phyloP scores from a whole-genome alignment of 1,140 invertebrate genomes.

The Branchinecta lindahli region DNA sequence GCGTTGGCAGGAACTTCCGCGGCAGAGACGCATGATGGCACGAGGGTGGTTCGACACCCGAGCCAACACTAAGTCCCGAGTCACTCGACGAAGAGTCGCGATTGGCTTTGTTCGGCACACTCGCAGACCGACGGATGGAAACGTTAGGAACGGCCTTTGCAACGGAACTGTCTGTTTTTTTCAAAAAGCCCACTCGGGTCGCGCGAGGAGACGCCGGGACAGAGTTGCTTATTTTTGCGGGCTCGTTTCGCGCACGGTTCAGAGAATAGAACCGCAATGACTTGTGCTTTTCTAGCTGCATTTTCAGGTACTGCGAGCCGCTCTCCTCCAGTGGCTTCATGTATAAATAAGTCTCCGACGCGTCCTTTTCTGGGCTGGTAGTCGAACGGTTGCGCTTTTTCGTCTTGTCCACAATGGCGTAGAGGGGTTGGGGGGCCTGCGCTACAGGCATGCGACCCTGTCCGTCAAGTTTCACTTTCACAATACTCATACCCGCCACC shows the following conservation, averaged over 20 bases:
- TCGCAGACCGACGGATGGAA: background rate
- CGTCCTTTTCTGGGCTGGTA: background rate
- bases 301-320: background rate
- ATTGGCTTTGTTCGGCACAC: background rate
- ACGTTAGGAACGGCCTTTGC: background rate
- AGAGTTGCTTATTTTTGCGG: background rate
- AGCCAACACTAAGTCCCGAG: background rate
- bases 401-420: background rate
- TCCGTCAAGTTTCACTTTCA: background rate
- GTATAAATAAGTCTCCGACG: background rate
- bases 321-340: background rate
- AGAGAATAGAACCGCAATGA: slow-evolving; percentile 3
- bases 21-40: background rate
- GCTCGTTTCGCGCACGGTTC: background rate
- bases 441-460: background rate
- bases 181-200: background rate
- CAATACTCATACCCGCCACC: background rate
- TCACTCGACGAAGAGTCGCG: slow-evolving; percentile 2
- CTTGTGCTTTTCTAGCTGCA: slow-evolving; percentile 2
- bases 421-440: background rate
- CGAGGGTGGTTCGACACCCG: background rate
- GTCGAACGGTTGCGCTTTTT: background rate
- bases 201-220: background rate
- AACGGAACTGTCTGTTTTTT: background rate
- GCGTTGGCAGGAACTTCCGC: background rate